Percentiles rank a stretch among this genome's conserved stretches.
Conservation (phyloP, 2,797 vertebrate genomes). For the Sebastes miniatus region DNA sequence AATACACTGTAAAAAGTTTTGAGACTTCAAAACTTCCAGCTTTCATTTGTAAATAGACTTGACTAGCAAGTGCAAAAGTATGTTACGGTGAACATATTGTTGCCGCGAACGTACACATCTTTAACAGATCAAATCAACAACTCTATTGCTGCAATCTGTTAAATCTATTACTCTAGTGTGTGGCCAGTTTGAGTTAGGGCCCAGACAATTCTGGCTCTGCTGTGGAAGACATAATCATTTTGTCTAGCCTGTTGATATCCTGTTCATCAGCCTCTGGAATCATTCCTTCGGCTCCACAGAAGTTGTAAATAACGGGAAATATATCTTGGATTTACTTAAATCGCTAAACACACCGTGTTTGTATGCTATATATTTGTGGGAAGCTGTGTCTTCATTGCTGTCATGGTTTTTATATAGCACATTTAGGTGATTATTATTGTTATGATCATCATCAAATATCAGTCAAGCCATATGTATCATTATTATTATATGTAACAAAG, state of each 20-base stretch:
- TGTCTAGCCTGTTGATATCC: background rate
- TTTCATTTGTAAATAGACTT: background rate
- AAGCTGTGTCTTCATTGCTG: background rate
- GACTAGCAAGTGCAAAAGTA: background rate
- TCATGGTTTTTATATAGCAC: background rate
- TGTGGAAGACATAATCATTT: background rate
- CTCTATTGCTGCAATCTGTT: background rate
- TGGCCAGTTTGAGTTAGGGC: background rate
- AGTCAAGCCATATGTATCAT: background rate
- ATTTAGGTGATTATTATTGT: background rate
- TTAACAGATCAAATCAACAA: background rate
- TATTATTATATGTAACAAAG: background rate
- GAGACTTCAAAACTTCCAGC: background rate
- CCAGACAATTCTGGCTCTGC: background rate
- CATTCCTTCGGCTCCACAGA: background rate
- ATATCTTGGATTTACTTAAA: background rate
- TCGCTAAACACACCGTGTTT: background rate
- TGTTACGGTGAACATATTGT: background rate
- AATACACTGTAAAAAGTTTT: background rate
- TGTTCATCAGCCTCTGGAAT: constrained; percentile 8
- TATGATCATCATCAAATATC: background rate
- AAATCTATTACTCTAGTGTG: background rate
- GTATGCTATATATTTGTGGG: background rate
- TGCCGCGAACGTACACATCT: background rate
- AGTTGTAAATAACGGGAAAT: background rate